Evolutionary conservation across 2,888 invertebrate genomes (phyloP).

Genomic region (Slavum lentiscoides): DNA sequence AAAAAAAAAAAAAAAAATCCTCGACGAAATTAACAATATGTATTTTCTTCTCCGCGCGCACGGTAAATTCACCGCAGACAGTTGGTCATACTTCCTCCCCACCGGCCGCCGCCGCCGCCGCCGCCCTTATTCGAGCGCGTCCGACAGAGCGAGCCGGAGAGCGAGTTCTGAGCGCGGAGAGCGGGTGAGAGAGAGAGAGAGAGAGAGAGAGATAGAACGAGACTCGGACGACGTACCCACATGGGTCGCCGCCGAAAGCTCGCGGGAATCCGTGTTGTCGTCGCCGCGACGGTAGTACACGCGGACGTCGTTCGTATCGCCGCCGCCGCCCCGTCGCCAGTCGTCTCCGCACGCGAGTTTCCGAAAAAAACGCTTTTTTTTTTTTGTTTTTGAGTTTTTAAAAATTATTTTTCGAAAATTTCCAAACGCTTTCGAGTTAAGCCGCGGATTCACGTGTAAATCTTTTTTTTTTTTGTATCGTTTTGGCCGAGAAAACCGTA

Average conservation of each 20-base stretch:
- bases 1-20: no score
- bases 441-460: background rate
- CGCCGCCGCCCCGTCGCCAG: background rate
- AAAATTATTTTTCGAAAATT: background rate
- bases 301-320: conserved; percentile 7
- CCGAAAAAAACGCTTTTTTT: no score
- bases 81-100: conserved; percentile 37
- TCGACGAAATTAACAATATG: no score
- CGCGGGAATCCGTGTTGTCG: conserved; percentile 18
- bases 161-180: background rate
- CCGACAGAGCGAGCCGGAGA: no score
- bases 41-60: background rate
- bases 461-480: no score
- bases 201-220: no score
- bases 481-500: no score
- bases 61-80: conserved; percentile 41
- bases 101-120: no score
- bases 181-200: conserved; percentile 7
- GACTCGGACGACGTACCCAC: conserved; percentile 13
- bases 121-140: no score
- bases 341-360: background rate
- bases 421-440: background rate
- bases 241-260: conserved; percentile 42
- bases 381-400: no score
- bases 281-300: conserved; percentile 38